Percentiles rank a stretch among this genome's conserved stretches.
These are phyloP conservation scores for Priocnemis perturbator DNA, from an alignment of 2,888 invertebrate genomes.

Conservation along the genomic window DNA sequence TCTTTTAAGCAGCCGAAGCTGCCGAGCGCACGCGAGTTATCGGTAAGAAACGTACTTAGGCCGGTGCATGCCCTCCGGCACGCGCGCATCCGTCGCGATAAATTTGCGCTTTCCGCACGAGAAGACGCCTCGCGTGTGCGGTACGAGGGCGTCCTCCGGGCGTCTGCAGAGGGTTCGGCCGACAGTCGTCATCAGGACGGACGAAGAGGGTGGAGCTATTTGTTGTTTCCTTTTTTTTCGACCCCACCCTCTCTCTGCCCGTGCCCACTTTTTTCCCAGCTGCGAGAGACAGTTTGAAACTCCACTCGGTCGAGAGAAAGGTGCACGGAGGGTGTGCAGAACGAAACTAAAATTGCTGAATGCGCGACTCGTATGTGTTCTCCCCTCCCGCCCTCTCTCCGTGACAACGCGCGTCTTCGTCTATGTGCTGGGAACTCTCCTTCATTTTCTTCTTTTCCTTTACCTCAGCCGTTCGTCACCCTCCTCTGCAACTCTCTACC, in stretches of 20 bases:
- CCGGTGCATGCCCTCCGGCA: no score
- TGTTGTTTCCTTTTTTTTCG: background rate
- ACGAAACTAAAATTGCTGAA: conserved; percentile 9
- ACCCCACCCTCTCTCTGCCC: conserved; percentile 7
- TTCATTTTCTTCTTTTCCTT: conserved; percentile 29
- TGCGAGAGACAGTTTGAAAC: conserved; percentile 51
- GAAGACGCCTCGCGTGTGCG: background rate
- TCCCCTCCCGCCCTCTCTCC: background rate
- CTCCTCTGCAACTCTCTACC: background rate
- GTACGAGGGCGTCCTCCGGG: background rate
- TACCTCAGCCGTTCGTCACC: conserved; percentile 7
- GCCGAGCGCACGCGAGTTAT: background rate
- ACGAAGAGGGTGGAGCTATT: background rate
- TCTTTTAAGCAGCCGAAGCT: background rate
- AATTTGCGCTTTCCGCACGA: conserved; percentile 7
- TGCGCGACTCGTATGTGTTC: background rate
- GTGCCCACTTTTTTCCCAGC: conserved; percentile 35
- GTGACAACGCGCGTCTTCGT: background rate
- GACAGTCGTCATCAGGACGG: conserved; percentile 2
- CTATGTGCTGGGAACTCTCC: background rate
- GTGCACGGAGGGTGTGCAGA: conserved; percentile 18
- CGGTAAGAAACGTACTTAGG: no score
- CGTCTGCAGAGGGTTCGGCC: conserved; percentile 1
- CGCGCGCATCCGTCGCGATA: background rate
- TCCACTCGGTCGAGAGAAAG: conserved; percentile 38